Evolutionary conservation across 1,140 invertebrate species (phyloP).

Genomic region (Carposina sasakii): DNA sequence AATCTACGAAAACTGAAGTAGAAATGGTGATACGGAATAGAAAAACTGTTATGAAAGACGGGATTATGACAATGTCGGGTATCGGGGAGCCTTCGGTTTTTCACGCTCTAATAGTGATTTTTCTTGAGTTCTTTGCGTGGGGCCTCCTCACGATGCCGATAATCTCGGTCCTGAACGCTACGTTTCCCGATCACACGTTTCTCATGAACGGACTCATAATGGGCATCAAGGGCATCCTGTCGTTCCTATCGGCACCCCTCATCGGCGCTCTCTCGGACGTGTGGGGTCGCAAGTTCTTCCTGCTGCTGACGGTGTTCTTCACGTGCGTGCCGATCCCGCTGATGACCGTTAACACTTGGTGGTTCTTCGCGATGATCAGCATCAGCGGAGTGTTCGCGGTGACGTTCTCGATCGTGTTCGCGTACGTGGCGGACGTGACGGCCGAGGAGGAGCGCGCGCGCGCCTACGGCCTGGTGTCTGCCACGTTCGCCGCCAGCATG

Average conservation of each 20-base stretch:
- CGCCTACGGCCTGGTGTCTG: constrained; percentile 97
- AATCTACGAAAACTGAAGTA: constrained; percentile 70
- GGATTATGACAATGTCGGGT: constrained; percentile 79
- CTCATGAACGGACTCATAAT: constrained; percentile 99
- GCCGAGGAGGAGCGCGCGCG: constrained; percentile 95
- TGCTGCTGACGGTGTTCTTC: constrained; percentile 98
- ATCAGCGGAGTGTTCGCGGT: constrained; percentile 99
- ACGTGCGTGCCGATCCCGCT: constrained; percentile 99
- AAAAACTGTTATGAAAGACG: constrained; percentile 71
- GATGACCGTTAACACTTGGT: constrained; percentile 99
- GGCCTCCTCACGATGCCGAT: constrained; percentile 98
- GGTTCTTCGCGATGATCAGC: constrained; percentile 99
- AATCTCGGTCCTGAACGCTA: constrained; percentile 96
- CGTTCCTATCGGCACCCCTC: constrained; percentile 96
- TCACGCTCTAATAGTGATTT: constrained; percentile 98
- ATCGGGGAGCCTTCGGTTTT: constrained; percentile 96
- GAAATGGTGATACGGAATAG: constrained; percentile 72
- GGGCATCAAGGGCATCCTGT: constrained; percentile 97
- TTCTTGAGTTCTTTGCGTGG: constrained; percentile 99
- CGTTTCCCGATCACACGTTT: constrained; percentile 99
- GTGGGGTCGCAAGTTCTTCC: constrained; percentile 98
- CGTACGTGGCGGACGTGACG: constrained; percentile 99
- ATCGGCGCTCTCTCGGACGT: constrained; percentile 98
- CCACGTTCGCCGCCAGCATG: constrained; percentile 99
- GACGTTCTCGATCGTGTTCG: constrained; percentile 99